Evolutionary conservation across 2,888 invertebrate species (phyloP).

Genomic region (Pseudococcus jackbeardsleyi): DNA sequence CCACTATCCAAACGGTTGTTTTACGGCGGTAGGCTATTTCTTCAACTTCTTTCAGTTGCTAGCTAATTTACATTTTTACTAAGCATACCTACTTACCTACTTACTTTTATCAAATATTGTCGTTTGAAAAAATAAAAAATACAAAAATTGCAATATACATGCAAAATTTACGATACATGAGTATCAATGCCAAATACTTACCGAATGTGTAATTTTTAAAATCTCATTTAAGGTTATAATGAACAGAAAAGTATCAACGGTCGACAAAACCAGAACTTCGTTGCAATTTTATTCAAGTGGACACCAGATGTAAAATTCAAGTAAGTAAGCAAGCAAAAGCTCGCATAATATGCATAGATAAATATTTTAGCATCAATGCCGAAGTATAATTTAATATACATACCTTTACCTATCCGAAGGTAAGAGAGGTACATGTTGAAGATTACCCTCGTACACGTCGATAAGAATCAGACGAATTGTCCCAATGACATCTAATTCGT

Average conservation of each 20-base stretch:
- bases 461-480: too few relatives aligned
- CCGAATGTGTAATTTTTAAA: neutral
- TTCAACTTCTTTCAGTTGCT: neutral
- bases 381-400: too few relatives aligned
- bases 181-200: too few relatives aligned
- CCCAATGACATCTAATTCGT: too few relatives aligned
- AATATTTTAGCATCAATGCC: too few relatives aligned
- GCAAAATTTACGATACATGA: too few relatives aligned
- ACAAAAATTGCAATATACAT: too few relatives aligned
- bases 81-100: neutral
- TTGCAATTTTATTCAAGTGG: conserved; percentile 42
- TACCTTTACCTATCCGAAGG: too few relatives aligned
- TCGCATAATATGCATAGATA: neutral
- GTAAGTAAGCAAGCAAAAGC: conserved; percentile 19
- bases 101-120: neutral
- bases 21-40: conserved; percentile 41
- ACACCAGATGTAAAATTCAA: neutral
- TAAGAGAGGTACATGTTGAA: too few relatives aligned
- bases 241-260: neutral
- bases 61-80: neutral
- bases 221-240: neutral
- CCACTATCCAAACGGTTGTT: conserved; percentile 45
- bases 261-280: neutral
- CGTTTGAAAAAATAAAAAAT: neutral
- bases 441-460: too few relatives aligned